Evolutionary conservation across 2,888 invertebrate genomes (phyloP).

Genomic region (Agriopis marginaria): DNA sequence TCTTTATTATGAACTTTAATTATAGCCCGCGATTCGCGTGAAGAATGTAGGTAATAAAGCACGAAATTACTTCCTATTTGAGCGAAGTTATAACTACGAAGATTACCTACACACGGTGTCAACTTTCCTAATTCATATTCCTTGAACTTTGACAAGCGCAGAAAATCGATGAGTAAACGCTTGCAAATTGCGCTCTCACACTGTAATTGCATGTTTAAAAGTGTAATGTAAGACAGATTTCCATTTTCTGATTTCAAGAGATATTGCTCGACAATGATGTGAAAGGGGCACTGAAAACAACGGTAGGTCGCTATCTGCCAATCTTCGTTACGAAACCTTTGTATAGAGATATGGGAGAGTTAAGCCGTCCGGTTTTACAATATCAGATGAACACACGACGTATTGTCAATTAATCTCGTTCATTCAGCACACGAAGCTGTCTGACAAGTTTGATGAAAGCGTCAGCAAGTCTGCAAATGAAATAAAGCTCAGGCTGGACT

Average conservation of each 20-base stretch:
- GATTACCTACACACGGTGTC: constrained; percentile 32
- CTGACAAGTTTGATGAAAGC: constrained; percentile 59
- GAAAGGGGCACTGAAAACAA: constrained; percentile 40
- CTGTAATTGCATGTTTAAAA: constrained; percentile 32
- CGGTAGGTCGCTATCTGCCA: constrained; percentile 42
- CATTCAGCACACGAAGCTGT: constrained; percentile 53
- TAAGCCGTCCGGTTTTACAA: constrained; percentile 49
- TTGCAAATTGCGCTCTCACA: constrained; percentile 38
- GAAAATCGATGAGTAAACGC: constrained; percentile 36
- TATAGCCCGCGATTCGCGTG: constrained; percentile 71
- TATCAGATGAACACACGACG: constrained; percentile 46
- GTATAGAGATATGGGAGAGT: constrained; percentile 46
- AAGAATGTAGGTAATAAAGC: constrained; percentile 72
- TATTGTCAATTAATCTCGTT: constrained; percentile 56
- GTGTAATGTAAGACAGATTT: constrained; percentile 28
- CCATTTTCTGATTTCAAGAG: constrained; percentile 31
- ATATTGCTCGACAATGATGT: constrained; percentile 34
- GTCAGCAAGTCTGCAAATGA: constrained; percentile 51
- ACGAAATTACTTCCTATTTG: constrained; percentile 76
- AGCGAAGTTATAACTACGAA: constrained; percentile 52
- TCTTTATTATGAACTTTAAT: constrained; percentile 71
- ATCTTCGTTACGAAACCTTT: constrained; percentile 53
- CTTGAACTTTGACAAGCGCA: constrained; percentile 40
- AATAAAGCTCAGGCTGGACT: constrained; percentile 52
- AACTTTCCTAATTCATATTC: constrained; percentile 31